Conservation (phyloP, 2,888 invertebrate species). For the Gnatocerus cornutus region DNA sequence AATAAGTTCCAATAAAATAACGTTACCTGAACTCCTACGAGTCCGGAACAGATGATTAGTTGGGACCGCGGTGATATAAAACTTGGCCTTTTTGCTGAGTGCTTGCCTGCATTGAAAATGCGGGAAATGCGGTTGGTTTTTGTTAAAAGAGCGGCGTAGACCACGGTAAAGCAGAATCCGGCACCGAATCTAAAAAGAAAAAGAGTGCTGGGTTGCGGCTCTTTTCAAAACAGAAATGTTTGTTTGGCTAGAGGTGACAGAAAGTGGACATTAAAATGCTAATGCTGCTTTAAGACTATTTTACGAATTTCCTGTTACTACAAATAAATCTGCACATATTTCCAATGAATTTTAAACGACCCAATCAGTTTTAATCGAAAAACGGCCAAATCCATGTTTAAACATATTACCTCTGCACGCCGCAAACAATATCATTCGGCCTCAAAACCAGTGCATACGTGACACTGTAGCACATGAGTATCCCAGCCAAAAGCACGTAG, state of each 20-base stretch:
- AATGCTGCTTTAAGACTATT: too few species aligned
- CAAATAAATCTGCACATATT: too few species aligned
- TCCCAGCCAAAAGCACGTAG: slow-evolving; percentile 92
- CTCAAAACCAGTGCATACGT: slow-evolving; percentile 93
- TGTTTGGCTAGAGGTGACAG: not conserved
- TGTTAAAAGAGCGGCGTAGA: slow-evolving; percentile 96
- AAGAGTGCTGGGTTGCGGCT: not conserved
- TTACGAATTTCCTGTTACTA: too few species aligned
- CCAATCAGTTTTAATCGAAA: too few species aligned
- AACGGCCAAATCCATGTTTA: not conserved
- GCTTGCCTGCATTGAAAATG: slow-evolving; percentile 97
- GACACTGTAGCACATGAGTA: slow-evolving; percentile 92
- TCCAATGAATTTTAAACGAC: too few species aligned
- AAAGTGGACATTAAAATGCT: too few species aligned
- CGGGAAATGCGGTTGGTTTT: slow-evolving; percentile 98
- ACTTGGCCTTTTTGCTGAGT: slow-evolving; percentile 93
- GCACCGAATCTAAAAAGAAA: slow-evolving; percentile 81
- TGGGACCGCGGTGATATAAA: slow-evolving; percentile 95
- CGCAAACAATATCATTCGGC: slow-evolving; percentile 90
- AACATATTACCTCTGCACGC: slow-evolving; percentile 85
- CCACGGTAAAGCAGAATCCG: slow-evolving; percentile 96
- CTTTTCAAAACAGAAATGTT: slow-evolving; percentile 2
- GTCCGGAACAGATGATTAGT: slow-evolving; percentile 88
- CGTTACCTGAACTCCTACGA: slow-evolving; percentile 89
- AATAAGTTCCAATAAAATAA: slow-evolving; percentile 15